Evolutionary conservation across 2,797 vertebrate species (phyloP).

Genomic region (Euthynnus affinis): DNA sequence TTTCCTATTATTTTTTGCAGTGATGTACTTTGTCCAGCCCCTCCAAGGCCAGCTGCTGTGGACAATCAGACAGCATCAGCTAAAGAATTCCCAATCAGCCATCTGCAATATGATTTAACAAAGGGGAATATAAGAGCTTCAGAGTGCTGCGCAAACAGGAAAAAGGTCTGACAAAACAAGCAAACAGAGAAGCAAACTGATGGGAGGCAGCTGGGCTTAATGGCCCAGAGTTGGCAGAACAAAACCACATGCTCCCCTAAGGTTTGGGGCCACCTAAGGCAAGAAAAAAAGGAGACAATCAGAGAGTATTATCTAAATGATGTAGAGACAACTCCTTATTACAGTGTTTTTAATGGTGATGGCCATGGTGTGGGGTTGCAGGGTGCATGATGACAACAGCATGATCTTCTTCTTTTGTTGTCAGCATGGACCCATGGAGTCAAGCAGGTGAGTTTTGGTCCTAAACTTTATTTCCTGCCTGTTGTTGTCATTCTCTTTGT

Average conservation of each 20-base stretch:
- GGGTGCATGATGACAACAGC: no score
- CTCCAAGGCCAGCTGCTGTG: constrained; percentile 35
- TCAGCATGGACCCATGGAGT: no score
- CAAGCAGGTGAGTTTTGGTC: no score
- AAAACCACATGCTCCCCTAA: constrained; percentile 37
- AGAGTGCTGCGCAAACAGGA: constrained; percentile 32
- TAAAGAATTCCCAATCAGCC: constrained; percentile 44
- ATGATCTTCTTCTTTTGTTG: no score
- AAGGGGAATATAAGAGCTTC: constrained; percentile 32
- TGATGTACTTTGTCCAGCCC: constrained; percentile 1
- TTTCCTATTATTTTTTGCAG: constrained; percentile 6
- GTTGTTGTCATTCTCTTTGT: no score
- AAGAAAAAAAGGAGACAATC: constrained; percentile 14
- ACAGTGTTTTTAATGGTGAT: background rate
- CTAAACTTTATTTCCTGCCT: no score
- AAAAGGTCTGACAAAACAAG: constrained; percentile 43
- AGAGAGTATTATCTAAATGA: background rate
- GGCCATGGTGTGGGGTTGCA: no score
- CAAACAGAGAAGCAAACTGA: constrained; percentile 31
- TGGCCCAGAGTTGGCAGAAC: background rate
- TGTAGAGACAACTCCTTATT: background rate
- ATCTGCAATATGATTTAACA: constrained; percentile 48
- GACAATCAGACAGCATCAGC: constrained; percentile 38
- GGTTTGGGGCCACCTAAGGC: background rate
- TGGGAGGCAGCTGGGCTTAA: constrained; percentile 40